These are phyloP conservation scores for Callyntrura sp. DNA, from an alignment of 2,888 invertebrate genomes.

Conservation along the genomic window DNA sequence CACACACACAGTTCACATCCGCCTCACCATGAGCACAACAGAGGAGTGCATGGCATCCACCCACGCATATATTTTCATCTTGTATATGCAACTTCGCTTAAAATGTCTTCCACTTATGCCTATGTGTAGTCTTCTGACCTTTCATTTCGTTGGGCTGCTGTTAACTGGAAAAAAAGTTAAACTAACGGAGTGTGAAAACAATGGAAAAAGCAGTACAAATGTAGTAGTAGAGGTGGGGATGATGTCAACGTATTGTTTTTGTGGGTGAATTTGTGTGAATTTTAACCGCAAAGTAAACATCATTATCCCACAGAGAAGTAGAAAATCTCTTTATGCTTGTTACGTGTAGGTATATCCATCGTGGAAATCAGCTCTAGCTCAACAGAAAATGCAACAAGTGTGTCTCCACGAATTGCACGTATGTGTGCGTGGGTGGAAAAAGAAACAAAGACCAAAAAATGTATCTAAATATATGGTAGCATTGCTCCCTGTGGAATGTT, in stretches of 20 bases:
- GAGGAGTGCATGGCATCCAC: not conserved
- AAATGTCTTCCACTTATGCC: too few relatives aligned
- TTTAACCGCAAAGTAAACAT: too few relatives aligned
- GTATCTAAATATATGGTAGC: not conserved
- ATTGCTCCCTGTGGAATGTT: constrained; percentile 29
- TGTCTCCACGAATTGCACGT: too few relatives aligned
- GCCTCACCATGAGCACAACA: too few relatives aligned
- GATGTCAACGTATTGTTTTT: constrained; percentile 28
- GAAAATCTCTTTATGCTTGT: constrained; percentile 7
- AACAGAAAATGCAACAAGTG: constrained; percentile 63
- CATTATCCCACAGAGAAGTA: not conserved
- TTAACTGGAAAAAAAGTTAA: too few relatives aligned
- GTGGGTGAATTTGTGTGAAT: not conserved
- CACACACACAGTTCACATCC: too few relatives aligned
- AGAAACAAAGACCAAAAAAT: not conserved
- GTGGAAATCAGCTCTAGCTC: constrained; percentile 65
- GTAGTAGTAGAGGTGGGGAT: too few relatives aligned
- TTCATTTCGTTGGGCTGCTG: not conserved
- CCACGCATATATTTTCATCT: too few relatives aligned
- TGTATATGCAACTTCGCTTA: too few relatives aligned
- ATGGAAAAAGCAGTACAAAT: not conserved
- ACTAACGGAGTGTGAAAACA: too few relatives aligned
- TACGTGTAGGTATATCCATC: not conserved
- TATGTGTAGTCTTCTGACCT: not conserved
- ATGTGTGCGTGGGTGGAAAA: constrained; percentile 28